Evolutionary conservation across 2,888 invertebrate species (phyloP).

Genomic region (Cephus rjabovi): DNA sequence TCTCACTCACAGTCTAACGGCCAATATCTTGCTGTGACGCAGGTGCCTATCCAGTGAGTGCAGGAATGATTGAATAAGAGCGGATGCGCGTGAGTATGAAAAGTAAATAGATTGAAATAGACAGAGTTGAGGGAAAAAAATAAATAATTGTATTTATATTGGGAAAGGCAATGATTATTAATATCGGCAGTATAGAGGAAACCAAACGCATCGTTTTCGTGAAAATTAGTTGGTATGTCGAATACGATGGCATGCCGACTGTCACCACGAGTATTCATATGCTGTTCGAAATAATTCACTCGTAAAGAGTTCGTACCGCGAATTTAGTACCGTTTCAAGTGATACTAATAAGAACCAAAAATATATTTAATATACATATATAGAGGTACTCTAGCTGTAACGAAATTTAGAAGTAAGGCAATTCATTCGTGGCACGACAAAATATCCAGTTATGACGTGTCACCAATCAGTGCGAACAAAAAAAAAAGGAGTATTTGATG

Average conservation of each 20-base stretch:
- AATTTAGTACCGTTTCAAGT: background rate
- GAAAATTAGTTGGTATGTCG: too few relatives aligned
- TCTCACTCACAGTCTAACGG: background rate
- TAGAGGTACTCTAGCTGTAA: background rate
- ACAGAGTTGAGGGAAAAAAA: background rate
- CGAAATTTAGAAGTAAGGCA: background rate
- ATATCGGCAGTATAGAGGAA: background rate
- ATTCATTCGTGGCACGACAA: background rate
- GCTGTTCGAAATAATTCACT: background rate
- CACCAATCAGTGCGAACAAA: too few relatives aligned
- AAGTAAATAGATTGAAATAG: too few relatives aligned
- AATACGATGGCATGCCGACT: too few relatives aligned
- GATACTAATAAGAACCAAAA: constrained; percentile 4
- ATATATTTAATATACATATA: background rate
- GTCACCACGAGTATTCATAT: background rate
- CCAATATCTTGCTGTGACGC: background rate
- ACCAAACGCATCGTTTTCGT: background rate
- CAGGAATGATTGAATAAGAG: too few relatives aligned
- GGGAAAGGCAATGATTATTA: constrained; percentile 20
- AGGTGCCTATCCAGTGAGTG: background rate
- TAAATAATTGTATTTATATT: constrained; percentile 26
- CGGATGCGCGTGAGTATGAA: too few relatives aligned
- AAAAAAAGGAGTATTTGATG: too few relatives aligned
- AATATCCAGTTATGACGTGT: background rate
- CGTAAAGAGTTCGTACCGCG: too few relatives aligned